A percentile compares a stretch with the other conserved stretches of the same genome.
These are phyloP conservation scores for Auanema sp. DNA, from an alignment of 2,888 invertebrate genomes.

Conservation along the genomic window DNA sequence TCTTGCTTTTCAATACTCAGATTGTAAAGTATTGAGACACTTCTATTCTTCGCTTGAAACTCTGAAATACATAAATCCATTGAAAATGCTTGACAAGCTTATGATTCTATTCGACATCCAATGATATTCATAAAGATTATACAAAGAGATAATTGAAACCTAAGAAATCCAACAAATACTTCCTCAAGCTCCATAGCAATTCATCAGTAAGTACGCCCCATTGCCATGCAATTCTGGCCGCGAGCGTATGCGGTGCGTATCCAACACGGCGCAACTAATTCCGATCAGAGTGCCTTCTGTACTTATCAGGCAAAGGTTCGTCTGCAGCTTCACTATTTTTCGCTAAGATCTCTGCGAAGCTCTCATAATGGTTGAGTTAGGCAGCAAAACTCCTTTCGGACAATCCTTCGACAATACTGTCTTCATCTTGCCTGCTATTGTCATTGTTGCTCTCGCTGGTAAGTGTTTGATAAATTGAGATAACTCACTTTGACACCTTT, in stretches of 20 bases:
- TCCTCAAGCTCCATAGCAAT: background rate
- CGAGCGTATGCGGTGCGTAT: constrained; percentile 3
- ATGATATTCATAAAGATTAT: too few species aligned
- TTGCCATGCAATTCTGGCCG: constrained; percentile 3
- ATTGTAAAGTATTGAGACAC: too few species aligned
- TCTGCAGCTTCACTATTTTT: background rate
- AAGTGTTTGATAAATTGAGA: constrained; percentile 63
- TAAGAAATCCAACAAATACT: too few species aligned
- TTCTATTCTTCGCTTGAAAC: too few species aligned
- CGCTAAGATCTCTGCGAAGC: background rate
- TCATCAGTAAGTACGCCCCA: background rate
- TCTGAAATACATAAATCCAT: too few species aligned
- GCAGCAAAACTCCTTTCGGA: constrained; percentile 42
- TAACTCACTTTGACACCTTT: too few species aligned
- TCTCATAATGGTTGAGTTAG: constrained; percentile 47
- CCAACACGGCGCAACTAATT: background rate
- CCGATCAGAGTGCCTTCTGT: background rate
- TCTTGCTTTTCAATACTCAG: too few species aligned
- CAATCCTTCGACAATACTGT: constrained; percentile 78
- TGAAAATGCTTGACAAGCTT: too few species aligned
- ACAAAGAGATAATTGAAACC: too few species aligned
- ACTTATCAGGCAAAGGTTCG: background rate
- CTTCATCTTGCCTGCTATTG: constrained; percentile 81
- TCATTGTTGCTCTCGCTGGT: constrained; percentile 81
- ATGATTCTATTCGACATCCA: too few species aligned